A percentile compares a stretch with the other conserved stretches of the same genome.
These are phyloP conservation scores for Drosophila anomelani DNA, from an alignment of 2,888 invertebrate species.

Conservation along the genomic window DNA sequence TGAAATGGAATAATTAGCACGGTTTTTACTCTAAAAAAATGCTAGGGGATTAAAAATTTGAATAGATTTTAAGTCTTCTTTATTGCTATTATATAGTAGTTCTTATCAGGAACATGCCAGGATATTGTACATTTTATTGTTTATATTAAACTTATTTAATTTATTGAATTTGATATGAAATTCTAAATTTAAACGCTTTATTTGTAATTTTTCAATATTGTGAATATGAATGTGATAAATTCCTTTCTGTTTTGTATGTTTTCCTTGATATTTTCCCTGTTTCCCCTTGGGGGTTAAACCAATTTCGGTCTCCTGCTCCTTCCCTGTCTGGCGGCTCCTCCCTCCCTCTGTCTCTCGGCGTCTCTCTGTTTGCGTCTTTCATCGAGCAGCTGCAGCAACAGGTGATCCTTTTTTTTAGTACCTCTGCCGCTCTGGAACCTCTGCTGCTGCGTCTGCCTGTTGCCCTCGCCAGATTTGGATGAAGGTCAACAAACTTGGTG, in stretches of 20 bases:
- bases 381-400: conserved; percentile 76
- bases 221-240: background rate
- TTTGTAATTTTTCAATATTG: too few relatives aligned
- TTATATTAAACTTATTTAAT: too few relatives aligned
- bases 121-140: too few relatives aligned
- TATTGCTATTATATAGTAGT: background rate
- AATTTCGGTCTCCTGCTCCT: background rate
- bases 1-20: conserved; percentile 3
- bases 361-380: conserved; percentile 4
- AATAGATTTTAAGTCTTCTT: background rate
- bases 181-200: too few relatives aligned
- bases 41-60: background rate
- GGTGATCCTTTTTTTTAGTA: conserved; percentile 67
- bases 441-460: conserved; percentile 32
- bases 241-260: background rate
- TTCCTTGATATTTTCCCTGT: background rate
- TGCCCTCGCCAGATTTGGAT: conserved; percentile 46
- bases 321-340: conserved; percentile 16
- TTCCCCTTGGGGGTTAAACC: background rate
- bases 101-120: background rate
- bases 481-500: conserved; percentile 79
- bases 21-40: background rate
- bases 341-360: background rate
- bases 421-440: conserved; percentile 3
- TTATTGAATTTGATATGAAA: too few relatives aligned